These are phyloP conservation scores for Helogale parvula DNA, from an alignment of 2,113 vertebrate genomes.

Conservation along the genomic window DNA sequence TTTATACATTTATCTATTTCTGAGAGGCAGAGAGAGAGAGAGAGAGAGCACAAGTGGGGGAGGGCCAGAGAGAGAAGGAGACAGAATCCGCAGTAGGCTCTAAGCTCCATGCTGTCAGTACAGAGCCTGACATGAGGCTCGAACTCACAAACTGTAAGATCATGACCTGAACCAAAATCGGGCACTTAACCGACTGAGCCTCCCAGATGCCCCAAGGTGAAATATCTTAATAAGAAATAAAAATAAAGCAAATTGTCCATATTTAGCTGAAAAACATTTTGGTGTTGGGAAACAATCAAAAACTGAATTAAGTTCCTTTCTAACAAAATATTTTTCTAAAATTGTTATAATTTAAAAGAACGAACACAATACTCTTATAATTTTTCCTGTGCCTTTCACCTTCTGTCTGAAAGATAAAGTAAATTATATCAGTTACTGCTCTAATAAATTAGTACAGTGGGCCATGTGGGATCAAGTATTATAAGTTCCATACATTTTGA, in stretches of 20 bases:
- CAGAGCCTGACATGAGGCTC: no score
- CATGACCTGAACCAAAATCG: no score
- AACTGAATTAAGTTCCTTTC: not conserved
- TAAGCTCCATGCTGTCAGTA: no score
- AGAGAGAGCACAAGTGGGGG: no score
- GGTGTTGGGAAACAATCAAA: not conserved
- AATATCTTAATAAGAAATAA: slow-evolving; percentile 24
- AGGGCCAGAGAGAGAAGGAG: no score
- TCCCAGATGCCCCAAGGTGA: no score
- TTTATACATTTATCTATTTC: no score
- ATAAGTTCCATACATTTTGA: not conserved
- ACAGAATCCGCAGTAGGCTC: no score
- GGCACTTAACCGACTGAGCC: no score
- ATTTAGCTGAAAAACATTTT: not conserved
- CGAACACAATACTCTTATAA: not conserved
- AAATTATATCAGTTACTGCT: not conserved
- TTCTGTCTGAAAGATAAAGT: slow-evolving; percentile 7
- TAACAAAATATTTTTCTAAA: slow-evolving; percentile 3
- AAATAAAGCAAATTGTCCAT: not conserved
- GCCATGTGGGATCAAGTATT: not conserved
- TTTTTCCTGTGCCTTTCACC: not conserved
- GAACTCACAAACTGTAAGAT: no score
- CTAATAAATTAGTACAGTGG: not conserved
- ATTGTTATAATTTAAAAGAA: not conserved
- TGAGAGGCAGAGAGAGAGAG: no score